Base-by-base conservation (phyloP, 1,140 invertebrate species). In the Yoshiicerus persimilis region DNA sequence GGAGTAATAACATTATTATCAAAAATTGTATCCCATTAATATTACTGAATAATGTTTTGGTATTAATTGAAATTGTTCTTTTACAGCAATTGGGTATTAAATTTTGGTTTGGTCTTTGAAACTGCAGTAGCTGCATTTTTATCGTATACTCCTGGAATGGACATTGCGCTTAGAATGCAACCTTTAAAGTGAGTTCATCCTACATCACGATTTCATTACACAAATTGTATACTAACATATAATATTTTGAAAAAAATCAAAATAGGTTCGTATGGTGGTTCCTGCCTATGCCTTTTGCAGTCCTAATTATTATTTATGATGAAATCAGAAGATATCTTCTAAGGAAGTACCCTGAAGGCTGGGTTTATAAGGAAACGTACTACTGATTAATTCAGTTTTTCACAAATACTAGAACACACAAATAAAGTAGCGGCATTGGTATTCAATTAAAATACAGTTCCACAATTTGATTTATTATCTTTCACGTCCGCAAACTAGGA, bases 41-140 rank as follows among this genome's bases (percentile, higher is more conserved):
- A n/a, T n/a, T n/a, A n/a, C n/a, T n/a, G n/a, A n/a, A n/a, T n/a
- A n/a, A n/a, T 23, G 4, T 4, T 1, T 66, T 8, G 9, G 9
- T 66, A 4, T 30, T 66, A 20, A 32, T 36, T n/a, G n/a, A n/a
- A 88, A 47, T 88, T 20, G 13, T 91, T 62, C 91, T 91, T 90
- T 87, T 94, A 94, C 93, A 85, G 92, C 27, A 97, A 96, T 92
- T 95, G 95, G 94, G 93, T 95, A 13, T 91, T 97, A 1, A 97
- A 97, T 92, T 94, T 96, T 91, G 94, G 95, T 27, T 93, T 97
- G 20, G 91, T 96, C 6, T 95, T 96, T 89, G 96, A 97, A 92
- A 94, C 95, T 0, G 91, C 94, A 30, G 92, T 96, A 32, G 96
- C 96, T 4, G 94, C 94, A n/a, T 93, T 95, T 89, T 92, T 97